Evolutionary conservation across 1,140 invertebrate genomes (phyloP), one percentile per base, ranked within the genome.

Genomic region (Popillia japonica): DNA sequence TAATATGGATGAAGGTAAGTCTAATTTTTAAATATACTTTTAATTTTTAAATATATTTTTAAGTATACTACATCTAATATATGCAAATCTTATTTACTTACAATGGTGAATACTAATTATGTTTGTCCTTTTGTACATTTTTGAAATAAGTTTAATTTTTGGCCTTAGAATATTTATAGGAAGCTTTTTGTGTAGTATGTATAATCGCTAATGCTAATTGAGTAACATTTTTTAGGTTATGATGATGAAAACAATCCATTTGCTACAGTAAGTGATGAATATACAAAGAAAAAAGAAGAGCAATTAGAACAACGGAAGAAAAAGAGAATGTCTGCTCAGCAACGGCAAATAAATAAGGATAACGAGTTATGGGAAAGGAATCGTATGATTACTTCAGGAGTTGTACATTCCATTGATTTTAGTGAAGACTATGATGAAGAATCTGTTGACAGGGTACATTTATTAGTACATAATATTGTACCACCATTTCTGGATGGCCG

Each of bases 301-400:
- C 95, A 98, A 81, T 86, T 98, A 40, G 96, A 98, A 86, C 94
- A 96, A 82, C 92, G 93, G 81, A 93, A 96, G 76, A 96, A 96
- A 79, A 96, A 98, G 85, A 91, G 96, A 64, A 93, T 99, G 86
- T 97, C 96, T 6, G 98, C 97, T 0, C 96, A 98, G 84, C 94
- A 98, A 83, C 90, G 96, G 73, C 97, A 99, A 88, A 98, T 93
- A 86, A 96, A 98, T 87, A 97, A 97, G 86, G 98, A 99, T 87
- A 99, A 99, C 87, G 98, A 99, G 86, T 88, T 98, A 44, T 99
- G 99, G 99, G 99, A 99, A 87, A 92, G 97, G 10, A 99, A 99
- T 89, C 91, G 98, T 80, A 98, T 99, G 96, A 89, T 99, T 9
- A 97, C 97, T 3, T 98, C 96, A 78, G 83, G 97, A 97, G 97